phyloP scores from a whole-genome alignment of 2,113 vertebrate genomes.

The Hypomesus transpacificus region DNA sequence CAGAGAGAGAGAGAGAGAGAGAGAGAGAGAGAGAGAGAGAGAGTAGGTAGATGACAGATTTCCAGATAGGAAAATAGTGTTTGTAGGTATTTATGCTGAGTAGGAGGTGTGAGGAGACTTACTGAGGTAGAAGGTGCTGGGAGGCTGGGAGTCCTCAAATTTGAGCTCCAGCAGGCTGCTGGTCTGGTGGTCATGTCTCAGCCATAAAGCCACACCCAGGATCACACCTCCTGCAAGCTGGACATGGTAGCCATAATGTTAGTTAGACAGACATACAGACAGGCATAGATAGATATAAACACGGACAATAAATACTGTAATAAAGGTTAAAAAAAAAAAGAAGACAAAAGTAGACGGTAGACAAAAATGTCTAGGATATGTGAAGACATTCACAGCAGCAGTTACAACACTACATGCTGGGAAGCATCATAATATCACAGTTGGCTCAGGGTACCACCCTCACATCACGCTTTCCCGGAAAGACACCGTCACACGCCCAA shows the following conservation, averaged over 20 bases:
- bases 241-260: constrained; percentile 18
- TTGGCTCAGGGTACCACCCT: no score
- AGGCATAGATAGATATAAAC: no score
- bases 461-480: no score
- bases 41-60: no score
- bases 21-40: not conserved
- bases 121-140: constrained; percentile 93
- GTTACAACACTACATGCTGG: no score
- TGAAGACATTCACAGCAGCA: not conserved
- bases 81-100: not conserved
- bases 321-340: no score
- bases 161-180: constrained; percentile 81
- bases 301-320: no score
- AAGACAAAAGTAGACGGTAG: no score
- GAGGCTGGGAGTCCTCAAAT: constrained; percentile 74
- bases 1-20: not conserved
- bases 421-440: no score
- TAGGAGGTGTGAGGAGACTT: constrained; percentile 46
- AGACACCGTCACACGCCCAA: no score
- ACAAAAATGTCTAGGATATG: no score
- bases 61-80: not conserved
- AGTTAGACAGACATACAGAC: constrained; percentile 12
- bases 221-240: constrained; percentile 93
- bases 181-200: constrained; percentile 88
- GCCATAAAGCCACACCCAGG: constrained; percentile 92